A percentile compares a stretch with the other conserved stretches of the same genome.
phyloP scores from a whole-genome alignment of 2,113 vertebrate species.

The Elephas maximus region DNA sequence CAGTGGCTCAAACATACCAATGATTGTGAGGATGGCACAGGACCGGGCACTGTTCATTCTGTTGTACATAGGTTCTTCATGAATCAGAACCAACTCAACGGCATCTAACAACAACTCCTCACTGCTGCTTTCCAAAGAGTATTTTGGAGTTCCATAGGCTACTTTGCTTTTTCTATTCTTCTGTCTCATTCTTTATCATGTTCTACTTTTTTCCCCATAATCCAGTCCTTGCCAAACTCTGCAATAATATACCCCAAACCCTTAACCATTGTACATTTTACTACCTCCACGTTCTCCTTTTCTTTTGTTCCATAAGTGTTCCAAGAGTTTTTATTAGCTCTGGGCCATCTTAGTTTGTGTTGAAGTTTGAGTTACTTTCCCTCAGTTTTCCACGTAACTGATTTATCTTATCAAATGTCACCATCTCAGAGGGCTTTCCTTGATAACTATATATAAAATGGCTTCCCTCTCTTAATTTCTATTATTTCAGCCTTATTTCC shows the following conservation, averaged over 20 bases:
- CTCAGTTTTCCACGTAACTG: not conserved
- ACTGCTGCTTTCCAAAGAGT: not conserved
- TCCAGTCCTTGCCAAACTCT: not conserved
- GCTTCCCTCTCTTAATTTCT: not conserved
- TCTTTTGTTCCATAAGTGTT: not conserved
- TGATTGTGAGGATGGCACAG: no score
- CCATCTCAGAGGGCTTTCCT: not conserved
- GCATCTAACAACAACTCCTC: no score
- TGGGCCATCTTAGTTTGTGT: not conserved
- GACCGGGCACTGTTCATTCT: no score
- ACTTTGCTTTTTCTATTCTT: not conserved
- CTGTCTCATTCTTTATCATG: not conserved
- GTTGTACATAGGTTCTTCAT: no score
- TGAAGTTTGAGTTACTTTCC: not conserved
- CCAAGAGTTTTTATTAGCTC: not conserved
- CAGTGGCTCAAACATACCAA: no score
- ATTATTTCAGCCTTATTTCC: not conserved
- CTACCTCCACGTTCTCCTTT: not conserved
- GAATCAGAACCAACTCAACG: no score
- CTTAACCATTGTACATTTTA: not conserved
- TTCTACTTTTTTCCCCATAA: not conserved
- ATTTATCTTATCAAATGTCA: not conserved
- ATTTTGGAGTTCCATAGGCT: not conserved
- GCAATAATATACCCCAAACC: not conserved
- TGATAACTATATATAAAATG: not conserved